Evolutionary conservation across 2,113 vertebrate genomes (phyloP), one percentile per base, ranked within the genome.

Genomic region (Bos javanicus): DNA sequence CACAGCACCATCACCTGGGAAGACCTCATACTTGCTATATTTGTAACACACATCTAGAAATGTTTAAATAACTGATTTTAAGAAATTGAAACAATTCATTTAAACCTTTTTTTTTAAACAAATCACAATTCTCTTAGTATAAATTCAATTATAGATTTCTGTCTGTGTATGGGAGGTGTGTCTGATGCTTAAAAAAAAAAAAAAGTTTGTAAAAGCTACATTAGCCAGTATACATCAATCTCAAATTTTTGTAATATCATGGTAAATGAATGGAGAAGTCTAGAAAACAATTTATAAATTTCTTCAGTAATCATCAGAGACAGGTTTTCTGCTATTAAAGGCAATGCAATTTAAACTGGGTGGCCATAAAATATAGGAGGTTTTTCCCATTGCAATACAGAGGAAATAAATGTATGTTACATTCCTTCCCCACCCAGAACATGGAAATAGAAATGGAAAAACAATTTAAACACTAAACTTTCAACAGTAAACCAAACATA

Each of bases 361-460:
- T 80, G 54, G 1, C 11, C 13, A 36, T 46, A 96, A 85, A 84
- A 28, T 25, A 57, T 84, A 26, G 2, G 26, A 33, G 19, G 11
- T 5, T 56, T 85, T 90, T 64, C 8, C 46, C 5, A 12, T 26
- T 93, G 43, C 84, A 89, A 89, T 89, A 23, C 7, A 86, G 57
- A 96, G 43, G 62, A 91, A 94, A 89, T 62, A 83, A 94, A 84
- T 28, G 19, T 85, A 48, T 80, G 23, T 89, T 93, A n/a, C 4
- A 64, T 76, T 86, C 36, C 14, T 86, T 57, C 33, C 10, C 39
- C 10, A 59, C 23, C 33, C 56, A 97, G 56, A 74, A 84, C 30
- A 74, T 91, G 30, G 76, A 92, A 52, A 91, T 50, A 90, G 62
- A 96, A 87, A 90, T 97, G 95, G 84, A 92, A 97, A 97, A 91